Percentiles rank a stretch among this genome's conserved stretches.
phyloP scores from a whole-genome alignment of 1,140 invertebrate genomes.

The Hyles vespertilio region DNA sequence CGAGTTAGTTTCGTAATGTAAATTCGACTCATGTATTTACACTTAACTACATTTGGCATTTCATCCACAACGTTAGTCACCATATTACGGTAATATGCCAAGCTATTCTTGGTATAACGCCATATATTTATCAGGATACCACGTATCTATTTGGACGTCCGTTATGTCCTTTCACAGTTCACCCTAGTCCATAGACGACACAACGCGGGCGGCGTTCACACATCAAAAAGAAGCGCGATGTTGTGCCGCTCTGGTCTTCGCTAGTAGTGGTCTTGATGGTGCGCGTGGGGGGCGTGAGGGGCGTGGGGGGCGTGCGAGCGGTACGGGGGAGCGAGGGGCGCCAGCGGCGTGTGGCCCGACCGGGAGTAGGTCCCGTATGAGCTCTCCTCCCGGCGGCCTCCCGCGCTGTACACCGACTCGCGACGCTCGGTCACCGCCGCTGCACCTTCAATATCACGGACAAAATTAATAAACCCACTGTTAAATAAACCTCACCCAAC shows the following conservation, averaged over 20 bases:
- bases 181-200: not conserved
- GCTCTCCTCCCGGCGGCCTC: slow-evolving; percentile 51
- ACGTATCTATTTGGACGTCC: too few relatives aligned
- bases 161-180: too few relatives aligned
- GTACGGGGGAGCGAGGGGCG: slow-evolving; percentile 19
- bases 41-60: too few relatives aligned
- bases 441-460: slow-evolving; percentile 26
- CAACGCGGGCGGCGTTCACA: slow-evolving; percentile 25
- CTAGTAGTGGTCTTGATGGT: slow-evolving; percentile 60
- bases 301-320: slow-evolving; percentile 19
- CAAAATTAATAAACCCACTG: too few relatives aligned
- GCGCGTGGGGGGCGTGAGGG: slow-evolving; percentile 22
- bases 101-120: too few relatives aligned
- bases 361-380: slow-evolving; percentile 43
- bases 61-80: too few relatives aligned
- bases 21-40: too few relatives aligned
- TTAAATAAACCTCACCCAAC: too few relatives aligned
- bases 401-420: slow-evolving; percentile 52
- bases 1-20: too few relatives aligned
- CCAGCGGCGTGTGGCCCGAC: slow-evolving; percentile 17
- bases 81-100: too few relatives aligned
- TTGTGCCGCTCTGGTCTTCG: slow-evolving; percentile 68
- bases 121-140: too few relatives aligned
- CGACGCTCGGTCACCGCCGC: slow-evolving; percentile 47
- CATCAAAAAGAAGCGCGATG: slow-evolving; percentile 69